Conservation (phyloP, 2,888 invertebrate genomes). For the Neoaliturus tenellus region DNA sequence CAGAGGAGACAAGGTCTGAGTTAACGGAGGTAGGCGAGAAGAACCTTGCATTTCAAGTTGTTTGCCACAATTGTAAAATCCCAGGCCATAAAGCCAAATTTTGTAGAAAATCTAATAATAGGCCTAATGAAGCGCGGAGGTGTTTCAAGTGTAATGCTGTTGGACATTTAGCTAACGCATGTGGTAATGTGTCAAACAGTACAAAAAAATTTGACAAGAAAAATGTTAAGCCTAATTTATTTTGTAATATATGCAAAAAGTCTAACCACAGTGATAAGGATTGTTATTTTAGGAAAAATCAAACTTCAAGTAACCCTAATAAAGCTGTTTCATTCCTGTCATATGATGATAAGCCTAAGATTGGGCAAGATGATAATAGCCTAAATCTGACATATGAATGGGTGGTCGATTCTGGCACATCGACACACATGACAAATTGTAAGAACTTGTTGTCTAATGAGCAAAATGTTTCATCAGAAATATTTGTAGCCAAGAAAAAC, state of each 20-base stretch:
- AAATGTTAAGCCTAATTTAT: background rate
- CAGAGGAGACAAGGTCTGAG: no score
- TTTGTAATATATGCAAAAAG: background rate
- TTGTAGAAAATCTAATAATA: no score
- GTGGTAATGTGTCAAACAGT: no score
- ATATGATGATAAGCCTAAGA: background rate
- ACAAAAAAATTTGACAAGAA: background rate
- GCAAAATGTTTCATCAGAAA: background rate
- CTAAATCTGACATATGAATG: no score
- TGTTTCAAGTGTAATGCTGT: slow-evolving; percentile 9
- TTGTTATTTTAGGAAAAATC: slow-evolving; percentile 25
- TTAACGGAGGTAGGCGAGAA: no score
- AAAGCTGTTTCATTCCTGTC: background rate
- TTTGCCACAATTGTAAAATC: no score
- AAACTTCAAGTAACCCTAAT: no score
- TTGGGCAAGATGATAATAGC: background rate
- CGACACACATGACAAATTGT: background rate
- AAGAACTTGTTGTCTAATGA: background rate
- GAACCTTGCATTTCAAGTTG: no score
- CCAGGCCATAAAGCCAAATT: no score
- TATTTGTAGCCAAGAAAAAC: background rate
- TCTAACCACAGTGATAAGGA: slow-evolving; percentile 8
- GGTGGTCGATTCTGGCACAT: background rate
- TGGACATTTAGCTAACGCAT: slow-evolving; percentile 1
- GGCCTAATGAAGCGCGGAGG: no score